Evolutionary conservation across 2,888 invertebrate species (phyloP), one percentile per base, ranked within the genome.

Genomic region (Anthrax anthrax): DNA sequence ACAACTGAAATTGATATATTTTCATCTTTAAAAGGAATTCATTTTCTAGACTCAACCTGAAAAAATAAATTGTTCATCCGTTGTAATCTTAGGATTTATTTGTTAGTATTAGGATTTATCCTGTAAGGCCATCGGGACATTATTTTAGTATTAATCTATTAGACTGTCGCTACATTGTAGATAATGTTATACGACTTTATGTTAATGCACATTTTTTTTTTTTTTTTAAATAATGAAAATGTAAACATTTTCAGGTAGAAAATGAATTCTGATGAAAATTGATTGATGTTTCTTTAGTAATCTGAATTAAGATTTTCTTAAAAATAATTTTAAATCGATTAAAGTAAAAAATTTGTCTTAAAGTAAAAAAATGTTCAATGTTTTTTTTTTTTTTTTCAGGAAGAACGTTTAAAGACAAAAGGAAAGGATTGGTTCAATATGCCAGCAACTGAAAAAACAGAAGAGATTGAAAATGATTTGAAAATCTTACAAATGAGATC

Each of bases 401-500:
- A 73, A 59, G 83, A 88, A 62, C 69, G 81, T 50, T 78, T 77
- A 16, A 84, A 82, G 65, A 87, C 86, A 0, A 89, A 85, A 62
- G 95, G 95, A 2, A 75, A 77, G 1, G 75, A 77, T 16, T 98
- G 97, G 97, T 96, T 81, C 65, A 77, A 90, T 62, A 71, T 97
- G 70, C 81, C 84, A 13, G 88, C 89, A 0, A 81, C 88, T 14
- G 92, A 95, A 66, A 64, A 95, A 56, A 94, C 90, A 0, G 85
- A 89, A 27, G 92, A 95, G 63, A 69, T 84, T 41, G 84, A 82
- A 65, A 83, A 82, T 60, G 95, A 97, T 66, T 71, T 98, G 13
- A 80, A 87, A 70, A 72, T 95, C 13, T 70, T 98, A 2, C 84
- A 89, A 69, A 94, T 97, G 94, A 78, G 97, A 57, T 85, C 88